These are phyloP conservation scores for Cyprinus carpio DNA, from an alignment of 2,113 vertebrate species.

Conservation along the genomic window DNA sequence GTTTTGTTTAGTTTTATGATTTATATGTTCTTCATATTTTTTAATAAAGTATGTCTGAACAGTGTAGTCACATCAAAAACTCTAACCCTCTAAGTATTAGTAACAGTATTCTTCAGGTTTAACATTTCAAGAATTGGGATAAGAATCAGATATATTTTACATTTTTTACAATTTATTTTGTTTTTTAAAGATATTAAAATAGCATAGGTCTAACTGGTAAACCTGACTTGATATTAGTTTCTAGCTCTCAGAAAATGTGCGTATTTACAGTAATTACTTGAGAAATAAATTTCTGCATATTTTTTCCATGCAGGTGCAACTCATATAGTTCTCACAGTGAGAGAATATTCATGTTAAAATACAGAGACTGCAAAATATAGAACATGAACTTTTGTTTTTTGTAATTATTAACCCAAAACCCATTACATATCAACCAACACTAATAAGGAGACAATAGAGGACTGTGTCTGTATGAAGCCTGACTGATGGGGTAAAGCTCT, in stretches of 20 bases:
- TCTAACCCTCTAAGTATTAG: neutral
- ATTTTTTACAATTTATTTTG: no score
- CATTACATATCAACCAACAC: neutral
- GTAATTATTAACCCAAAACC: neutral
- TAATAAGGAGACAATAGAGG: neutral
- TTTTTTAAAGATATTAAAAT: neutral
- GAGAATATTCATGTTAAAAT: neutral
- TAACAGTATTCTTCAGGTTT: neutral
- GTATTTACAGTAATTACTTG: neutral
- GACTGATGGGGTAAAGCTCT: neutral
- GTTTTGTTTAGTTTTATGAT: neutral
- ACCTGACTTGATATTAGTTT: neutral
- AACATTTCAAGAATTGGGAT: neutral
- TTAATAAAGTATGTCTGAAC: neutral
- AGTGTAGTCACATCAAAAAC: neutral
- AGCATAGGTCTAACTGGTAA: no score
- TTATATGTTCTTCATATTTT: neutral
- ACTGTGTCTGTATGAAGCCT: neutral
- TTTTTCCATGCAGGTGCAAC: neutral
- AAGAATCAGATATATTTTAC: neutral
- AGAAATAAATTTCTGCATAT: neutral
- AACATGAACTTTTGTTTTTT: neutral
- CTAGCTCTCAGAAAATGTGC: neutral
- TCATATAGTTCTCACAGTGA: neutral
- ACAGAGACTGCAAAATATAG: neutral